phyloP scores from a whole-genome alignment of 2,113 vertebrate genomes.

The Carassius carassius region DNA sequence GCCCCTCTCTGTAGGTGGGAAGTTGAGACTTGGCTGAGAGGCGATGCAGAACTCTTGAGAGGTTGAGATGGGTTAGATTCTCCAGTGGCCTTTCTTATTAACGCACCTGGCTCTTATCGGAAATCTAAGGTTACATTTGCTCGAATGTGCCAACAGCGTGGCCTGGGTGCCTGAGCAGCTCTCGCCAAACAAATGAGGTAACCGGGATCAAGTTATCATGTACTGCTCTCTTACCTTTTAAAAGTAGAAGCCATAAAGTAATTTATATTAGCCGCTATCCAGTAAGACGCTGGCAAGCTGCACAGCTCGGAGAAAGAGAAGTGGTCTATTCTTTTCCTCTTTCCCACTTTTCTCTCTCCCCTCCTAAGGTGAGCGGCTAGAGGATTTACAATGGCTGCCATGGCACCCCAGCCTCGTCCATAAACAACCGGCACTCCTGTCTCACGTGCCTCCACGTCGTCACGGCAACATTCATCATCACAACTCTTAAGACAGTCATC shows the following conservation, averaged over 20 bases:
- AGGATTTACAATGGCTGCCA: constrained; percentile 64
- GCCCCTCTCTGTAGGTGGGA: neutral
- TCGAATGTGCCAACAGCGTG: constrained; percentile 32
- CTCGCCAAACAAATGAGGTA: constrained; percentile 38
- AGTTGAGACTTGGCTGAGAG: constrained; percentile 27
- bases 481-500: constrained; percentile 67
- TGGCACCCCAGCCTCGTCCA: constrained; percentile 60
- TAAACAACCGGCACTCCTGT: constrained; percentile 62
- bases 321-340: constrained; percentile 26
- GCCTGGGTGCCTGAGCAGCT: constrained; percentile 32
- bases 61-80: constrained; percentile 33
- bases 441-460: constrained; percentile 61
- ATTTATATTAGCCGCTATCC: constrained; percentile 22
- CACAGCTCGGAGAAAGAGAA: constrained; percentile 13
- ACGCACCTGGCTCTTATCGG: constrained; percentile 27
- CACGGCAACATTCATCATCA: constrained; percentile 61
- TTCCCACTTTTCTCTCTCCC: constrained; percentile 28
- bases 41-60: constrained; percentile 43
- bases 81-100: constrained; percentile 44
- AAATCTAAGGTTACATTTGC: constrained; percentile 56
- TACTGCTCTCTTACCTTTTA: constrained; percentile 20
- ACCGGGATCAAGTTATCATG: constrained; percentile 38
- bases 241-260: constrained; percentile 24
- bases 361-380: constrained; percentile 51
- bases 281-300: neutral